phyloP scores from a whole-genome alignment of 2,113 vertebrate species.

The Rhabdornis inornatus region DNA sequence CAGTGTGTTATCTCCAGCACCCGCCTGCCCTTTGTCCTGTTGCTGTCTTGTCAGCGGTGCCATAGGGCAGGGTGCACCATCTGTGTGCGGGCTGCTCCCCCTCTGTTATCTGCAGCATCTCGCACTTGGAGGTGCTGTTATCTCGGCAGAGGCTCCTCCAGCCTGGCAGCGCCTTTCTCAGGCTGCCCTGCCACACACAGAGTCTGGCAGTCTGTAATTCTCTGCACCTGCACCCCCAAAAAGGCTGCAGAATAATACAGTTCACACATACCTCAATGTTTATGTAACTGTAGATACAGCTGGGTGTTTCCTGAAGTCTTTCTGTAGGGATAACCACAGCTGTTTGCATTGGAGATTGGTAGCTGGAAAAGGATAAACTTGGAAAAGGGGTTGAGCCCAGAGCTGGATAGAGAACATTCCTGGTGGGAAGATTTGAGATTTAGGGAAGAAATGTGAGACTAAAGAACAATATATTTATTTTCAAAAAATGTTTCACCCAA shows the following conservation, averaged over 20 bases:
- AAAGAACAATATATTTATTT: background rate
- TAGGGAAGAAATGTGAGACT: background rate
- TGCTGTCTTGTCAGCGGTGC: background rate
- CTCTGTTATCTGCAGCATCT: background rate
- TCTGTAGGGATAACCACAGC: accelerated
- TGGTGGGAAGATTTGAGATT: background rate
- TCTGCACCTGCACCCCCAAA: background rate
- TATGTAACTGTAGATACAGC: background rate
- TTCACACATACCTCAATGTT: background rate
- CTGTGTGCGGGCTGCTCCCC: background rate
- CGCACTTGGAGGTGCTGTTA: accelerated
- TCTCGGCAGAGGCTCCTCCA: background rate
- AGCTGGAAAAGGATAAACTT: background rate
- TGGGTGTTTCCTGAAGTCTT: background rate
- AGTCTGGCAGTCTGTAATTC: background rate
- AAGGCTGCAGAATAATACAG: background rate
- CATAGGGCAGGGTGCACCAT: background rate
- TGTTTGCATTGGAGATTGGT: background rate
- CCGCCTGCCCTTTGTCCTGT: background rate
- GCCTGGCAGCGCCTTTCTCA: background rate
- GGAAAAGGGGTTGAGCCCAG: background rate
- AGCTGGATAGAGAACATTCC: background rate
- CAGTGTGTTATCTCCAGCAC: background rate
- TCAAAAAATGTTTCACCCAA: background rate
- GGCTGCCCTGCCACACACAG: accelerated